Conservation (phyloP, 2,888 invertebrate genomes). For the Gryllus longicercus region DNA sequence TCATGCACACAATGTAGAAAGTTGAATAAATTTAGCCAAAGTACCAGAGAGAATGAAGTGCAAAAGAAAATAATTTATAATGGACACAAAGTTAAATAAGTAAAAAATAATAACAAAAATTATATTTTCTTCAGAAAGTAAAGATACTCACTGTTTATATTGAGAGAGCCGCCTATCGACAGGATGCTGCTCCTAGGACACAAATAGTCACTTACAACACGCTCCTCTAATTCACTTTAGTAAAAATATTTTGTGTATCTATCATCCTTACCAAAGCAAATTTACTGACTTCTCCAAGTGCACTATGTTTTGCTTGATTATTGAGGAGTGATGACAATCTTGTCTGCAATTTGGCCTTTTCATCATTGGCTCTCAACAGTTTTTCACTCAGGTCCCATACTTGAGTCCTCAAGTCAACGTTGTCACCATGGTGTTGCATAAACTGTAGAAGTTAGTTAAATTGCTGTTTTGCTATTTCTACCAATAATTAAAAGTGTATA, state of each 20-base stretch:
- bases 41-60: too few species aligned
- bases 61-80: too few species aligned
- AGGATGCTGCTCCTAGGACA: too few species aligned
- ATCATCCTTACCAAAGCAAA: not conserved
- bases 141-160: not conserved
- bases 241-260: too few species aligned
- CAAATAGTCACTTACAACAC: too few species aligned
- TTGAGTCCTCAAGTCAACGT: not conserved
- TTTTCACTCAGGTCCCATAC: not conserved
- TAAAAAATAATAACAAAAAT: not conserved
- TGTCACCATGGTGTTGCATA: not conserved
- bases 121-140: not conserved
- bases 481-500: not conserved
- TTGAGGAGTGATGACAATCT: not conserved
- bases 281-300: not conserved
- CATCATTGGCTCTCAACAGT: not conserved
- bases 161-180: too few species aligned
- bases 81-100: not conserved
- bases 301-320: not conserved
- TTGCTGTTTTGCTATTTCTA: not conserved
- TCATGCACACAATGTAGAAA: too few species aligned
- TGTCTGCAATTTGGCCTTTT: not conserved
- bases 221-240: too few species aligned
- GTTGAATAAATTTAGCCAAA: too few species aligned
- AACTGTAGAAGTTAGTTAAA: not conserved